Percentiles rank a stretch among this genome's conserved stretches.
These are phyloP conservation scores for Deilephila elpenor DNA, from an alignment of 2,888 invertebrate genomes.

Conservation along the genomic window DNA sequence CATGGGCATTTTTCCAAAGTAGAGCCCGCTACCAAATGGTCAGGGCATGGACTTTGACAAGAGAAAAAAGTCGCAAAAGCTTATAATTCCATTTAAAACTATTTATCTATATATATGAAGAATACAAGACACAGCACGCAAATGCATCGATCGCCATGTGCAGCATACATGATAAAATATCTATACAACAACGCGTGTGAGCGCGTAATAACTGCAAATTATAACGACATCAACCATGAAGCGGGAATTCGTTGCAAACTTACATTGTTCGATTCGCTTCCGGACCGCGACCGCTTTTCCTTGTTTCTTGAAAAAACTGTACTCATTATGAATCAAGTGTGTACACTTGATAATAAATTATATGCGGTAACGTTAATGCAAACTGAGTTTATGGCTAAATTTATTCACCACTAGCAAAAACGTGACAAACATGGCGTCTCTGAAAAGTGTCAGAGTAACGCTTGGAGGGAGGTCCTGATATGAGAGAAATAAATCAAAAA, in stretches of 20 bases:
- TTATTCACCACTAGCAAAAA: constrained; percentile 74
- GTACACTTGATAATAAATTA: constrained; percentile 38
- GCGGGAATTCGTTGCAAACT: constrained; percentile 71
- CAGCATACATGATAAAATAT: constrained; percentile 1
- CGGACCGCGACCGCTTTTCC: constrained; percentile 61
- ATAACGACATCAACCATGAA: constrained; percentile 57
- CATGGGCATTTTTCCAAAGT: constrained; percentile 24
- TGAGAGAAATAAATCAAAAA: neutral
- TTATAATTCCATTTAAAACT: constrained; percentile 1
- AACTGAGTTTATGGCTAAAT: constrained; percentile 57
- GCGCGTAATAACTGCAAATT: constrained; percentile 38
- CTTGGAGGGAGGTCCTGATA: constrained; percentile 45
- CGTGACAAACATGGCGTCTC: constrained; percentile 82
- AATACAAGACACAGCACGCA: neutral
- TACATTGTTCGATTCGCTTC: constrained; percentile 64
- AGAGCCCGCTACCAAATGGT: constrained; percentile 16
- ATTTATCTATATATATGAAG: too few species aligned
- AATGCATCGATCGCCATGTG: constrained; percentile 34
- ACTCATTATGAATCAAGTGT: constrained; percentile 61
- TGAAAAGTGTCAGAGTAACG: constrained; percentile 60
- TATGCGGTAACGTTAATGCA: constrained; percentile 38
- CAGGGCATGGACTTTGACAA: constrained; percentile 47
- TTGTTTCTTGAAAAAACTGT: constrained; percentile 57
- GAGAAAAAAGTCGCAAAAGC: constrained; percentile 40
- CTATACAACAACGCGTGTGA: constrained; percentile 66